Evolutionary conservation across 2,113 vertebrate genomes (phyloP).

Genomic region (Larimichthys crocea): DNA sequence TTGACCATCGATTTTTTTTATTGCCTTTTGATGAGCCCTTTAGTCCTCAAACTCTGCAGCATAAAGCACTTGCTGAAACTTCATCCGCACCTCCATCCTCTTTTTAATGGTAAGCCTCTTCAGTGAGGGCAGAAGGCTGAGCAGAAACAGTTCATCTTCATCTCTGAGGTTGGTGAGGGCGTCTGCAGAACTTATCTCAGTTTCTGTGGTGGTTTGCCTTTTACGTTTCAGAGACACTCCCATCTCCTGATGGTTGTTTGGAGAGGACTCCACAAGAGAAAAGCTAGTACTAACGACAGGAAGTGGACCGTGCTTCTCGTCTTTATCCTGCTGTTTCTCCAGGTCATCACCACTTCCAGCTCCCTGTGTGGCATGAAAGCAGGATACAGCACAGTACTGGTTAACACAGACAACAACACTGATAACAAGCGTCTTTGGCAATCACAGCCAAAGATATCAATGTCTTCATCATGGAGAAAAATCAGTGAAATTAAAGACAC

Average conservation of each 20-base stretch:
- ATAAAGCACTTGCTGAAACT: constrained; percentile 76
- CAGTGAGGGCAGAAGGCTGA: constrained; percentile 72
- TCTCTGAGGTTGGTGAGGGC: constrained; percentile 53
- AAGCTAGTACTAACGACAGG: constrained; percentile 50
- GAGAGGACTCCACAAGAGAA: constrained; percentile 40
- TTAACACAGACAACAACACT: not conserved
- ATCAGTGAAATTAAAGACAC: no score
- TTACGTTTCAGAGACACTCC: constrained; percentile 53
- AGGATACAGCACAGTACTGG: not conserved
- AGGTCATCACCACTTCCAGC: constrained; percentile 35
- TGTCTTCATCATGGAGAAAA: no score
- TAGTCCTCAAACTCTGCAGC: constrained; percentile 72
- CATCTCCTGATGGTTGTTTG: constrained; percentile 38
- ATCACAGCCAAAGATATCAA: not conserved
- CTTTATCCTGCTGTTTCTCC: constrained; percentile 50
- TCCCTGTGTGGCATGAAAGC: constrained; percentile 41
- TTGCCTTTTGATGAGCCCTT: not conserved
- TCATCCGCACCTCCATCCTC: constrained; percentile 75
- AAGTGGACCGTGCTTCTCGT: constrained; percentile 29
- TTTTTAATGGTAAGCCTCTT: constrained; percentile 73
- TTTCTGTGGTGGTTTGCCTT: constrained; percentile 45
- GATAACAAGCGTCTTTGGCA: not conserved
- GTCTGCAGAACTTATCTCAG: constrained; percentile 50
- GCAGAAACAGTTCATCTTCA: constrained; percentile 75
- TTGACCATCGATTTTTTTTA: not conserved